A percentile compares a stretch with the other conserved stretches of the same genome.
These are phyloP conservation scores for Meloidogyne exigua DNA, from an alignment of 1,140 invertebrate genomes.

Conservation along the genomic window DNA sequence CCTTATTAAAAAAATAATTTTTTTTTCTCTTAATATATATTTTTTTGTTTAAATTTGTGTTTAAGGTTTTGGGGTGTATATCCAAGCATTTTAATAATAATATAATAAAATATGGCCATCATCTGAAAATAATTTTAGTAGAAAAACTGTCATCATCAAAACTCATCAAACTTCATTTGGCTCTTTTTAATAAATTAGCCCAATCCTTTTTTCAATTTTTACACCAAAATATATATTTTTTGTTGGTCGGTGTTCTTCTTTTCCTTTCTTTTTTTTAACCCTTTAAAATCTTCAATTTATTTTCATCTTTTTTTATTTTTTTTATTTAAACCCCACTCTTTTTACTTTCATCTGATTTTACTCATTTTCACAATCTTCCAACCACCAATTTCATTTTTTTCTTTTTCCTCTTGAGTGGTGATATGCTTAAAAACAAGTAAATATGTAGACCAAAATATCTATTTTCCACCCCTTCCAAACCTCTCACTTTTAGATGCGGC, in stretches of 20 bases:
- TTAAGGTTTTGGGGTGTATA: no score
- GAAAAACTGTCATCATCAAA: neutral
- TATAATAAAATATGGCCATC: neutral
- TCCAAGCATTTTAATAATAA: no score
- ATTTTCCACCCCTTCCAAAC: no score
- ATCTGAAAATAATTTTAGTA: neutral
- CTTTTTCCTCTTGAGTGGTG: neutral
- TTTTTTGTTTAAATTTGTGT: no score
- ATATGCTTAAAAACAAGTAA: neutral
- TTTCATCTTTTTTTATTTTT: no score
- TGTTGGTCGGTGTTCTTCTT: neutral
- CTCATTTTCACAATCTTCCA: no score
- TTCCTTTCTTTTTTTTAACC: neutral
- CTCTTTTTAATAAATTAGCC: neutral
- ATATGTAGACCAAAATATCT: neutral
- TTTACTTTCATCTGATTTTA: no score
- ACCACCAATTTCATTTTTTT: neutral
- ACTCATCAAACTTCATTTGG: conserved; percentile 2
- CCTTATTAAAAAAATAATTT: no score
- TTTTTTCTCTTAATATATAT: no score
- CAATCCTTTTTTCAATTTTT: neutral
- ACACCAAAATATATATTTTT: neutral
- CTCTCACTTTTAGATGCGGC: neutral
- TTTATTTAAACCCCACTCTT: no score
- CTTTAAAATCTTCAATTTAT: neutral